Evolutionary conservation across 2,888 invertebrate genomes (phyloP), one percentile per base, ranked within the genome.

Genomic region (Cataglyphis rosenhaueri): DNA sequence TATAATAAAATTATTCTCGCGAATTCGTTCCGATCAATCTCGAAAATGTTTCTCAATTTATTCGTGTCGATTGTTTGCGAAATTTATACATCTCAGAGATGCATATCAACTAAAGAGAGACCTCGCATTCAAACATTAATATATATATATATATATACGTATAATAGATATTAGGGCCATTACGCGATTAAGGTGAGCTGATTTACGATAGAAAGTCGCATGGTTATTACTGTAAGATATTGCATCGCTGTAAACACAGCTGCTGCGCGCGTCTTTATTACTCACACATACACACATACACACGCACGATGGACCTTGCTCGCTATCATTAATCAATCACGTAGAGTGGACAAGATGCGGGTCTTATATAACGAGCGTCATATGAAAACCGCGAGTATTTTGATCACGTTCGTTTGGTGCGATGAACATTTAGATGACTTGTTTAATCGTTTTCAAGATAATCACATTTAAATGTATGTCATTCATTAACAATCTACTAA

Each of bases 201-300:
- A 87, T 88, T 87, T 86, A 88, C 79, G 86, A 65, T 87, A 88
- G 87, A 87, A 87, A 87, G 87, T 87, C 86, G 32, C 79, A 8
- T 41, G 55, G 44, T 25, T 59, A 79, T 71, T 79, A 71, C 59
- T 3, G 78, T 71, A 79, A 84, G 82, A 76, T 84, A 81, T 75
- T 84, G 84, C 82, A 84, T 68, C 65, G 87, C 75, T 82, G 84
- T 86, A 82, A 86, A 86, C 84, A 76, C 86, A 59, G 59, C 71
- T 64, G 78, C 59, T 25, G 86, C 71, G 83, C 55, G 48, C 29
- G 59, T 79, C 48, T 79, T 68, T 79, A 61, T 82, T 66, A 64
- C 35, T n/a, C n/a, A 52, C 48, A 6, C 18, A 5, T 18, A n/a
- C 18, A n/a, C 18, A n/a, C 48, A 48, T 6, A 18, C 18, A 44